These are phyloP conservation scores for Sebastes diploproa DNA, from an alignment of 2,797 vertebrate species.

Conservation along the genomic window DNA sequence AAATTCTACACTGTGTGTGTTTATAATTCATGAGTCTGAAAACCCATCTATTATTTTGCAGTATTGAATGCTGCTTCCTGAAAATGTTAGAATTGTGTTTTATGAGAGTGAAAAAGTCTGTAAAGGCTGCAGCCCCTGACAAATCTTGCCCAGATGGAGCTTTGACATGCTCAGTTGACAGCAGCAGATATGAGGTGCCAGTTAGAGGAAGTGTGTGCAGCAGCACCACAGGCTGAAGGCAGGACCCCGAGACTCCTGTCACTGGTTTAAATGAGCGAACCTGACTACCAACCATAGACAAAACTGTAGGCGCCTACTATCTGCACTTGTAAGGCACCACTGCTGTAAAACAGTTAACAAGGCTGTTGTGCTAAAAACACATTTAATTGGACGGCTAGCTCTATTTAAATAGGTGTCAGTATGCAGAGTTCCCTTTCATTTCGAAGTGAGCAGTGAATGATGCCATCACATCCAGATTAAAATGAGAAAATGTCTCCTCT, in stretches of 20 bases:
- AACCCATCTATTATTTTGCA: neutral
- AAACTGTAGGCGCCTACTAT: neutral
- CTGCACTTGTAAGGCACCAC: neutral
- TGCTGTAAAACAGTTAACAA: neutral
- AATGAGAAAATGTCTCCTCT: conserved; percentile 5
- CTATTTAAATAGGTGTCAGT: conserved; percentile 15
- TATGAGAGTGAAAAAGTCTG: neutral
- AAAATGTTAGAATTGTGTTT: neutral
- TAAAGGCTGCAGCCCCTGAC: neutral
- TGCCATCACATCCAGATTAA: neutral
- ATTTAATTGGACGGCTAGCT: conserved; percentile 31
- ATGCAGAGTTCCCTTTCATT: conserved; percentile 1
- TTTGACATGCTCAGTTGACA: conserved; percentile 8
- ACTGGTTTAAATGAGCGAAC: conserved; percentile 31
- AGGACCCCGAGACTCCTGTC: conserved; percentile 12
- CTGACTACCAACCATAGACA: neutral
- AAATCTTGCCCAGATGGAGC: conserved; percentile 9
- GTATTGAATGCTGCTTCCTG: neutral
- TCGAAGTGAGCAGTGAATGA: neutral
- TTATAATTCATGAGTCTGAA: neutral
- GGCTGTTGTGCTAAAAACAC: conserved; percentile 1
- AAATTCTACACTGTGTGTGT: neutral
- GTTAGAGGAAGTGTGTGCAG: neutral
- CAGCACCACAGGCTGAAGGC: neutral
- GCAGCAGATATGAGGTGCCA: conserved; percentile 21